Evolutionary conservation across 1,140 invertebrate genomes (phyloP).

Genomic region (Papilio dardanus): DNA sequence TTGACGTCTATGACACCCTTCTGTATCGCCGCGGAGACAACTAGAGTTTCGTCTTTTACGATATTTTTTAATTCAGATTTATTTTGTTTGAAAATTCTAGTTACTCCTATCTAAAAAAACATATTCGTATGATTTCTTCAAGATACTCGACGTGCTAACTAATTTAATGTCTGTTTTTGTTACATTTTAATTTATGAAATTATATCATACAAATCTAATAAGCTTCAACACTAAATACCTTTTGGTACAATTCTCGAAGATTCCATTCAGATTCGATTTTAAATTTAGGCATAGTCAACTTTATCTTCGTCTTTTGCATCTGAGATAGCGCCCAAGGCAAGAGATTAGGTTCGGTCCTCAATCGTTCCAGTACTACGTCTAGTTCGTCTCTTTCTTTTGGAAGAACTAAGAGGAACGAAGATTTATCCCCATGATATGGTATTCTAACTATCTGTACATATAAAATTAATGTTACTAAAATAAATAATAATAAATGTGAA

Average conservation of each 20-base stretch:
- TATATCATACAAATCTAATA: not conserved
- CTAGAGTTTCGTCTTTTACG: conserved; percentile 41
- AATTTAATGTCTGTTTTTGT: too few species aligned
- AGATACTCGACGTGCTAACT: too few species aligned
- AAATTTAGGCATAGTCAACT: conserved; percentile 61
- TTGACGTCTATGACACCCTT: conserved; percentile 61
- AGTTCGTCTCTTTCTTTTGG: conserved; percentile 53
- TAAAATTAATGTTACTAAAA: not conserved
- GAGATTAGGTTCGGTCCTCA: conserved; percentile 57
- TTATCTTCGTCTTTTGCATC: conserved; percentile 40
- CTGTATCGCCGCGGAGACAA: conserved; percentile 57
- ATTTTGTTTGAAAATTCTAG: conserved; percentile 45
- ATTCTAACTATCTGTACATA: conserved; percentile 57
- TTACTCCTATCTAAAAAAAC: conserved; percentile 60
- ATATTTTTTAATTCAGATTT: conserved; percentile 52
- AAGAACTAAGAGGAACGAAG: conserved; percentile 57
- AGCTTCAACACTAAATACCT: conserved; percentile 45
- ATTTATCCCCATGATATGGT: conserved; percentile 52
- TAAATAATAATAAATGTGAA: too few species aligned
- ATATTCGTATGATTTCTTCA: too few species aligned
- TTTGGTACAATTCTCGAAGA: conserved; percentile 50
- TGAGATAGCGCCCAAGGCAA: conserved; percentile 48
- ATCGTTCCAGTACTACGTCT: conserved; percentile 46
- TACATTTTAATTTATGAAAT: too few species aligned
- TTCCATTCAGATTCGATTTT: conserved; percentile 56